These are phyloP conservation scores for Vultur gryphus DNA, from an alignment of 2,797 vertebrate species.

Conservation along the genomic window DNA sequence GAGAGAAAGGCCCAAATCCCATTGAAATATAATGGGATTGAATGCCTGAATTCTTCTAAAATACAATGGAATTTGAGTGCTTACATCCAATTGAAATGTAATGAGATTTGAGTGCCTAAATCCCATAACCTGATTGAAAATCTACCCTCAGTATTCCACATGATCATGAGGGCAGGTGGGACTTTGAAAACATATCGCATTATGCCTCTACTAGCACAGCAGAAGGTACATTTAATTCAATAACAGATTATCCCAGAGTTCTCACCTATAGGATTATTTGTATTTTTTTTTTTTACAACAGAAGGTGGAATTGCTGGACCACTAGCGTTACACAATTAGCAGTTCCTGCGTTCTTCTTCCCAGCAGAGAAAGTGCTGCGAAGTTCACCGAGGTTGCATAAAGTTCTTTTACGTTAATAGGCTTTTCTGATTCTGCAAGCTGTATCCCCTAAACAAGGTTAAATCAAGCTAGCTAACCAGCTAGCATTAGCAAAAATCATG, in stretches of 20 bases:
- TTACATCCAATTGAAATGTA: background rate
- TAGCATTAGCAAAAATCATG: background rate
- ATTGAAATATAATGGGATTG: background rate
- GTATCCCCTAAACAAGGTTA: background rate
- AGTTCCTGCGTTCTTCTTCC: background rate
- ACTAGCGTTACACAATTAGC: background rate
- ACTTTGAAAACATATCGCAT: background rate
- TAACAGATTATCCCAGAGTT: background rate
- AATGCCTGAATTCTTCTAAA: background rate
- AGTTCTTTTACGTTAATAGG: background rate
- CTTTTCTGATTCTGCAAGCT: background rate
- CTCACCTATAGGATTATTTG: background rate
- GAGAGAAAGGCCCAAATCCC: background rate
- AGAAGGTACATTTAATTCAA: background rate
- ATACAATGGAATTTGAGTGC: background rate
- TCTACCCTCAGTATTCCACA: background rate
- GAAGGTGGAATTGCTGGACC: background rate
- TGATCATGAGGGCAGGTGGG: background rate
- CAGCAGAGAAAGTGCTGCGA: background rate
- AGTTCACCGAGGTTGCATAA: background rate
- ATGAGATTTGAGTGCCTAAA: background rate
- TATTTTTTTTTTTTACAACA: background rate
- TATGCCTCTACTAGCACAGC: background rate
- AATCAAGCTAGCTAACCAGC: background rate
- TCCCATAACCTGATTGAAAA: background rate